These are phyloP conservation scores for Antechinus flavipes DNA, from an alignment of 2,113 vertebrate genomes.

Conservation along the genomic window DNA sequence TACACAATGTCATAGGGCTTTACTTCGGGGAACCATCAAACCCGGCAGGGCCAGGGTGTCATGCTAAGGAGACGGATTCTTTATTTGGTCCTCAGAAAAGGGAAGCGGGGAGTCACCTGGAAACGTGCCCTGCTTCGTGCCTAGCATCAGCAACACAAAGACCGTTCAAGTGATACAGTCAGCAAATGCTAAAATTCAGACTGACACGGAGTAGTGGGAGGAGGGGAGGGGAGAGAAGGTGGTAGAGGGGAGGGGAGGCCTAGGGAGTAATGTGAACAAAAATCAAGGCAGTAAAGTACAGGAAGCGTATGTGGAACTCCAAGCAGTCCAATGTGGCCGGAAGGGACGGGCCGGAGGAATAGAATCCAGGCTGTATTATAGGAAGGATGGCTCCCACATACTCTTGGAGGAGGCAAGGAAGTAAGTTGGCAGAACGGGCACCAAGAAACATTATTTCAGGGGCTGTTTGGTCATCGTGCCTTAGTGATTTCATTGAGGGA, in stretches of 20 bases:
- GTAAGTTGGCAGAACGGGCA: too few species aligned
- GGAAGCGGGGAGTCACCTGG: background rate
- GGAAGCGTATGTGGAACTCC: rapidly evolving
- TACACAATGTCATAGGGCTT: background rate
- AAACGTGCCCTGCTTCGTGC: background rate
- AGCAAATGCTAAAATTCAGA: background rate
- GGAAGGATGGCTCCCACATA: background rate
- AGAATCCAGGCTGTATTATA: background rate
- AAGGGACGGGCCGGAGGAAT: background rate
- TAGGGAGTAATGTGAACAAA: background rate
- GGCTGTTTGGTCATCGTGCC: too few species aligned
- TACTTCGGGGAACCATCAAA: background rate
- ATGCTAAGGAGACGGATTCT: background rate
- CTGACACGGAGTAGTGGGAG: too few species aligned
- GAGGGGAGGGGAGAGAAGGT: too few species aligned
- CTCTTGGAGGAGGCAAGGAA: too few species aligned
- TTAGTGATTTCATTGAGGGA: too few species aligned
- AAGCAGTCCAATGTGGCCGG: background rate
- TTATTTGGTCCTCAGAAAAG: background rate
- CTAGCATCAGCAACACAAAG: background rate
- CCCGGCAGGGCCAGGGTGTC: background rate
- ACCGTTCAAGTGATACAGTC: background rate
- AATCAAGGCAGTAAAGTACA: background rate
- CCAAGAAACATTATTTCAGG: too few species aligned
- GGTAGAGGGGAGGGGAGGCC: too few species aligned